Conservation (phyloP, 1,140 invertebrate species). For the Sitobion miscanthi region DNA sequence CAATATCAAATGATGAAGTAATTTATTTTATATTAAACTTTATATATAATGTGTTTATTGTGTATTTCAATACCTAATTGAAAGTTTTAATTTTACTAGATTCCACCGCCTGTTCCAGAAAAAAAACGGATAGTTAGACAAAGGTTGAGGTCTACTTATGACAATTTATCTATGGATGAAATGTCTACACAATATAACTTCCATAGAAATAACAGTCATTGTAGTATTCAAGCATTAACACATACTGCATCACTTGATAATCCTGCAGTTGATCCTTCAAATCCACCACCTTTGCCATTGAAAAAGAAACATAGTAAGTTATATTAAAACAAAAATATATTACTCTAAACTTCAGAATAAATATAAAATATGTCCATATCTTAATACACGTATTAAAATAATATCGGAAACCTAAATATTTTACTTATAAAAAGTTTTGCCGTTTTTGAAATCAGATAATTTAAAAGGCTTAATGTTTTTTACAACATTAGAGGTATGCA, state of each 20-base stretch:
- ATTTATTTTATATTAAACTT: not conserved
- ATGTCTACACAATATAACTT: slow-evolving; percentile 53
- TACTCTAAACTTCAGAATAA: not conserved
- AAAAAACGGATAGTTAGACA: slow-evolving; percentile 37
- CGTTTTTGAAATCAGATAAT: not conserved
- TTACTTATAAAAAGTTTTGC: not conserved
- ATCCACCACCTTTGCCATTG: slow-evolving; percentile 85
- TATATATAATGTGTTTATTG: not conserved
- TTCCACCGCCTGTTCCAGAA: slow-evolving; percentile 53
- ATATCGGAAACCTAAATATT: not conserved
- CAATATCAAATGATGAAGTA: slow-evolving; percentile 24
- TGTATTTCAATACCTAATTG: not conserved
- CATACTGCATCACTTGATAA: slow-evolving; percentile 51
- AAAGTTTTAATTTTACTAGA: not conserved
- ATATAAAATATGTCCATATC: not conserved
- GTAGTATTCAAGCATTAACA: slow-evolving; percentile 53
- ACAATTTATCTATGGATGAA: slow-evolving; percentile 56
- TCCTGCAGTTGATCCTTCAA: slow-evolving; percentile 61
- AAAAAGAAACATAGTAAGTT: slow-evolving; percentile 94
- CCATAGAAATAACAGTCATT: slow-evolving; percentile 49
- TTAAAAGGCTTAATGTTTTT: not conserved
- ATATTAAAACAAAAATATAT: slow-evolving; percentile 21
- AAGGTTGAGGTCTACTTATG: slow-evolving; percentile 41
- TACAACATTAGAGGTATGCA: not conserved
- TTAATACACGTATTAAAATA: not conserved